These are phyloP conservation scores for Tragelaphus strepsiceros DNA, from an alignment of 2,113 vertebrate species.

Conservation along the genomic window DNA sequence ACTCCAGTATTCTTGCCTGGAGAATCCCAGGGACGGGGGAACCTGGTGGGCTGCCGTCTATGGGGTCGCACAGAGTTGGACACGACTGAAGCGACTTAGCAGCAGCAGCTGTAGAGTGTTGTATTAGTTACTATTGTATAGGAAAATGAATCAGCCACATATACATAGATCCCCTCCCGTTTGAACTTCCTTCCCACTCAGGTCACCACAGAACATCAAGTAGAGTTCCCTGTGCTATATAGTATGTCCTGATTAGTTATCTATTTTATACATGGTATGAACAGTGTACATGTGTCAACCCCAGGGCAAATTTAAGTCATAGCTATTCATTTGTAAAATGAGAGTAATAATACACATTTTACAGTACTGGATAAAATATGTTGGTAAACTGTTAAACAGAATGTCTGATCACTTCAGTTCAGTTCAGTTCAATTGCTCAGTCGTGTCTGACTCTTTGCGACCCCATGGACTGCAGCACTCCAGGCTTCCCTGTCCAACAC, in stretches of 20 bases:
- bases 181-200: not conserved
- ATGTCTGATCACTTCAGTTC: not conserved
- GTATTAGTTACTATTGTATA: not conserved
- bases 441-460: not conserved
- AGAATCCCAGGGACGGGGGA: too few species aligned
- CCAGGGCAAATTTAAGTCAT: not conserved
- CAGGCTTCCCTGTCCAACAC: not conserved
- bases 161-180: not conserved
- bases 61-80: too few species aligned
- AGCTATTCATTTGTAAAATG: conserved; percentile 15
- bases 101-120: not conserved
- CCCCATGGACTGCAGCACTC: not conserved
- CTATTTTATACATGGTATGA: not conserved
- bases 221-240: not conserved
- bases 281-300: not conserved
- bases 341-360: conserved; percentile 6
- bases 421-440: not conserved
- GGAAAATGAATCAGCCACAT: not conserved
- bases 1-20: too few species aligned
- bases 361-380: not conserved
- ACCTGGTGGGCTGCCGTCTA: too few species aligned
- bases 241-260: not conserved
- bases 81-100: too few species aligned
- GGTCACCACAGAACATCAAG: not conserved
- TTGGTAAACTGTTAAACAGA: not conserved